Evolutionary conservation across 2,797 vertebrate species (phyloP), one percentile per base, ranked within the genome.

Genomic region (Scyliorhinus canicula): DNA sequence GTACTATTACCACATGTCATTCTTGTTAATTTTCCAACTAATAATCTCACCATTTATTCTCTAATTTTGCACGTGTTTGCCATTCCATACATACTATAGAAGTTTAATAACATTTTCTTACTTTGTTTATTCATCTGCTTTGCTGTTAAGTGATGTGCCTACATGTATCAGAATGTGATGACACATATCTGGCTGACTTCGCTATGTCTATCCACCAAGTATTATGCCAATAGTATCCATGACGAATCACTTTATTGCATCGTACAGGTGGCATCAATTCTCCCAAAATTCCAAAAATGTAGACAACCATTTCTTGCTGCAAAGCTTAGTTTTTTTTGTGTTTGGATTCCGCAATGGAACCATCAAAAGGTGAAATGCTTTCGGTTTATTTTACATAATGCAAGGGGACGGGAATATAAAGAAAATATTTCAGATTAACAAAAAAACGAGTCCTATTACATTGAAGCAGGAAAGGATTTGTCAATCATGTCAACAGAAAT

Each of bases 241-340:
- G 93, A 74, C 93, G 19, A 94, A 94, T 94, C 93, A 71, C 47
- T 19, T 94, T 71, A 71, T 71, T 69, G 93, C 31, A 4, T 74
- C 55, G 65, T 74, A 74, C 93, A 94, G 67, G 74, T 94, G 67
- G 93, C 93, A 94, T 52, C 47, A 71, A 94, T 94, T 94, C 63
- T 74, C 50, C 52, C 67, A 94, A 94, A 94, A 74, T n/a, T 71
- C 16, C 52, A 94, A 94, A 94, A 74, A 94, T 71, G 67, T 94
- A 94, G 93, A 24, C 47, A 74, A 74, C 4, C 28, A 8, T 52
- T 74, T 71, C 55, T 44, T 21, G 93, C 35, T 94, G 47, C 67
- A 52, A 19, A 55, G 28, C 50, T 74, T 52, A 71, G 40, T 0
- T 94, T n/a, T 44, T 93, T 50, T 16, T 44, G 57, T 21, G n/a